These are phyloP conservation scores for Ophion slaviceki DNA, from an alignment of 2,888 invertebrate genomes.

Conservation along the genomic window DNA sequence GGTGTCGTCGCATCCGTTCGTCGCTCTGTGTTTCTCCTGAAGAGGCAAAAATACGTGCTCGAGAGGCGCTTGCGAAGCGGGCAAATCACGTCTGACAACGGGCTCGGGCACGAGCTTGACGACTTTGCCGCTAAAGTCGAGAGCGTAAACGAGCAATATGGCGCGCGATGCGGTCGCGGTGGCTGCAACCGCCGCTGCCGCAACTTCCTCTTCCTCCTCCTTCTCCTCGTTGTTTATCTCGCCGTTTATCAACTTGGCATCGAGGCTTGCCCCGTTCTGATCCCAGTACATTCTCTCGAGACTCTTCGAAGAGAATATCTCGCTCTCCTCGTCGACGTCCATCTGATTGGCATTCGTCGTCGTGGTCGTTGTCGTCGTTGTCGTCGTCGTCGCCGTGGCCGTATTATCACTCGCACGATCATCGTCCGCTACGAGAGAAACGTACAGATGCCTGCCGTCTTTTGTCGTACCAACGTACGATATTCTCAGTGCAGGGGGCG, in stretches of 20 bases:
- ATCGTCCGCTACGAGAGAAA: slow-evolving; percentile 75
- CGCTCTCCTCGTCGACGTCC: slow-evolving; percentile 82
- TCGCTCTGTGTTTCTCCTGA: slow-evolving; percentile 75
- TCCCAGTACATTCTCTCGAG: slow-evolving; percentile 85
- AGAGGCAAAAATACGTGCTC: slow-evolving; percentile 89
- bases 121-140: slow-evolving; percentile 85
- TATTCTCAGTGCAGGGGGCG: slow-evolving; percentile 76
- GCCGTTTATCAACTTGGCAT: slow-evolving; percentile 85
- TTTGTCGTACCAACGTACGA: slow-evolving; percentile 77
- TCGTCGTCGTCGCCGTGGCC: not conserved
- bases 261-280: slow-evolving; percentile 86
- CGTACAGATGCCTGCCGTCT: slow-evolving; percentile 79
- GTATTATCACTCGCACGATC: not conserved
- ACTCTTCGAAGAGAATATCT: slow-evolving; percentile 78
- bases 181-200: not conserved
- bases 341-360: slow-evolving; percentile 77
- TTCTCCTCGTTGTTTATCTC: slow-evolving; percentile 81
- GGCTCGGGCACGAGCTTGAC: slow-evolving; percentile 87
- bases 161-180: slow-evolving; percentile 77
- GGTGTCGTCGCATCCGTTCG: slow-evolving; percentile 39
- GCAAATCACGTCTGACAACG: slow-evolving; percentile 86
- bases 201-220: not conserved
- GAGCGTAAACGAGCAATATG: slow-evolving; percentile 85
- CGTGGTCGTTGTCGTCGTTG: not conserved
- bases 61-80: slow-evolving; percentile 88